Evolutionary conservation across 2,113 vertebrate genomes (phyloP), one percentile per base, ranked within the genome.

Genomic region (Nothoprocta pentlandii): DNA sequence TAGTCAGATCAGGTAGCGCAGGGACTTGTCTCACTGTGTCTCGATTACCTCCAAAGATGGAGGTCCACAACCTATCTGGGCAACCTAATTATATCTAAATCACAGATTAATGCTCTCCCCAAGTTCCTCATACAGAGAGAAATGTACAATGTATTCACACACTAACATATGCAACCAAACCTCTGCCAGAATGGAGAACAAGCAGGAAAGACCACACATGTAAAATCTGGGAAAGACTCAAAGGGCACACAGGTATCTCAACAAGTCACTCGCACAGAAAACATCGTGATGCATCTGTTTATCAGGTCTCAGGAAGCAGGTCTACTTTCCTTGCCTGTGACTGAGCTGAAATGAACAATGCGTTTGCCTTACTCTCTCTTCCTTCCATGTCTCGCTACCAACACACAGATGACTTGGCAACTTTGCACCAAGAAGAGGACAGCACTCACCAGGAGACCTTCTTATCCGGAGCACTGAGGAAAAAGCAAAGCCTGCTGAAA

Each of bases 311-410:
- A 80, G 9, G 83, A 91, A 58, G 10, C 3, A 7, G 5, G 4
- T 4, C 73, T 51, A 46, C 5, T 46, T 61, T 19, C 20, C 46
- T 54, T 30, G n/a, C 36, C 56, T 54, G 14, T 0, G 0, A 16
- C 41, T 84, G 53, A 80, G 16, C 22, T n/a, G 16, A 68, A 86
- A 15, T 5, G 15, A 32, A 39, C 0, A 0, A 42, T 23, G 6
- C 16, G 51, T 25, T 34, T 10, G 12, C 34, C 22, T 15, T 25
- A 22, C 25, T 42, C 34, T 16, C 4, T 66, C n/a, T 62, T 23
- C 28, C 41, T 71, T 80, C 44, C 56, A 34, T 23, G 41, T 56
- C 54, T 63, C 53, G 41, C 14, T 66, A 53, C 4, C 26, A 87
- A 67, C 6, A 61, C 15, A 28, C 19, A 46, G 47, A 69, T 12